These are phyloP conservation scores for Diaperis boleti DNA, from an alignment of 2,888 invertebrate genomes.

Conservation along the genomic window DNA sequence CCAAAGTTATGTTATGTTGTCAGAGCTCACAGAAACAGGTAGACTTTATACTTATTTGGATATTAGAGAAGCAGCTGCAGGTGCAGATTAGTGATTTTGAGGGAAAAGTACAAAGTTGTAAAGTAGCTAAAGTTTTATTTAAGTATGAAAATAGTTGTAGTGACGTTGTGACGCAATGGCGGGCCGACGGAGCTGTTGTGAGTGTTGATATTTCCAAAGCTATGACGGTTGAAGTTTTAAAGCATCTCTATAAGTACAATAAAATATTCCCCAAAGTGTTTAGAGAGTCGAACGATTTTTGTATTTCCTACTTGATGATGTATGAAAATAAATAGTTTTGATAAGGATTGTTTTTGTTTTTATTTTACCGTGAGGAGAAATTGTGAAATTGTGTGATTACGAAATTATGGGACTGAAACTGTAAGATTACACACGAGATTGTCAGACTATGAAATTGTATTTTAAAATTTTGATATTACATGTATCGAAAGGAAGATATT, in stretches of 20 bases:
- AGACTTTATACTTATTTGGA: conserved; percentile 72
- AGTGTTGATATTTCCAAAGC: conserved; percentile 70
- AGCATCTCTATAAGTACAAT: conserved; percentile 71
- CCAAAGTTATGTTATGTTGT: conserved; percentile 71
- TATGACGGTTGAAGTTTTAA: conserved; percentile 70
- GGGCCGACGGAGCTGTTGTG: conserved; percentile 69
- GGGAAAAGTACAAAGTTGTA: conserved; percentile 65
- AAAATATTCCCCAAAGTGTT: conserved; percentile 70
- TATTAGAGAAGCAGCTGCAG: conserved; percentile 73
- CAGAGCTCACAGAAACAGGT: conserved; percentile 64
- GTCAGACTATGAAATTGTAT: too few species aligned
- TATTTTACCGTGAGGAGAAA: too few species aligned
- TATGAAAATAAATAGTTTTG: conserved; percentile 41
- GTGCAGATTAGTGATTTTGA: conserved; percentile 63
- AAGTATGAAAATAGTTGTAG: conserved; percentile 67
- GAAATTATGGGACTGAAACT: too few species aligned
- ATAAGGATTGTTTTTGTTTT: too few species aligned
- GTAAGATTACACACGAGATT: too few species aligned
- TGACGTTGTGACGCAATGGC: conserved; percentile 69
- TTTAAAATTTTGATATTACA: too few species aligned
- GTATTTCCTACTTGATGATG: conserved; percentile 70
- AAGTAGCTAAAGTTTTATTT: conserved; percentile 72
- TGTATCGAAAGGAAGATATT: too few species aligned
- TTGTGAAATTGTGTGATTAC: too few species aligned
- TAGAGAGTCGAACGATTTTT: conserved; percentile 70